Base-by-base conservation (phyloP, 2,888 invertebrate genomes). In the Seladonia tumulorum region DNA sequence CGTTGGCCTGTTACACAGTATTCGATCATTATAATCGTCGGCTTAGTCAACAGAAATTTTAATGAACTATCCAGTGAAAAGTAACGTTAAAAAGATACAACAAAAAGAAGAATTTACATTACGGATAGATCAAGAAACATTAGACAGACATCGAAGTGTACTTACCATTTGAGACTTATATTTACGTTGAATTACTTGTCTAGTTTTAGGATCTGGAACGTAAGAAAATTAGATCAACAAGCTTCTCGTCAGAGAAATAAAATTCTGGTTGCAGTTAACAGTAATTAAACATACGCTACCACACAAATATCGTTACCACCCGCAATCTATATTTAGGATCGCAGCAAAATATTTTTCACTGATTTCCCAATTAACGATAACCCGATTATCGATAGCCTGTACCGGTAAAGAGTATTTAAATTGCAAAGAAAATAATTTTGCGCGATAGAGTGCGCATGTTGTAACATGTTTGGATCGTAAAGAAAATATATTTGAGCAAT, bases 141-240 rank as follows among this genome's bases (percentile, higher is more conserved):
- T 39, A n/a, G 39, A 22, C 42, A 68, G 29, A 42, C n/a, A n/a
- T 53, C 12, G 35, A 73, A 25, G 14, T 45, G 76, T 87, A 96
- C 98, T 97, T 96, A 98, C 99, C 99, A 99, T 99, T 93, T 98
- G 97, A 79, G 99, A 99, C 96, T 98, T 99, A 96, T 99, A 99
- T 96, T 98, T 98, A 95, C 99, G 97, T 96, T 99, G 99, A 94
- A 98, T 98, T 92, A 99, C 97, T 96, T 99, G 98, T 94, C 99
- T 97, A 92, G 98, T 99, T 96, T 99, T 99, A 90, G 99, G 99
- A 97, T 99, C 99, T 99, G 96, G 83, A 97, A 97, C 87, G 92
- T 90, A 92, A 93, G 86, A 89, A 76, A 53, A 22, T 29, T n/a
- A 5, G 10, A 18, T 49, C 29, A 57, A 29, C 10, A 29, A 25